Evolutionary conservation across 2,888 invertebrate species (phyloP).

Genomic region (Stegophylla sp.): DNA sequence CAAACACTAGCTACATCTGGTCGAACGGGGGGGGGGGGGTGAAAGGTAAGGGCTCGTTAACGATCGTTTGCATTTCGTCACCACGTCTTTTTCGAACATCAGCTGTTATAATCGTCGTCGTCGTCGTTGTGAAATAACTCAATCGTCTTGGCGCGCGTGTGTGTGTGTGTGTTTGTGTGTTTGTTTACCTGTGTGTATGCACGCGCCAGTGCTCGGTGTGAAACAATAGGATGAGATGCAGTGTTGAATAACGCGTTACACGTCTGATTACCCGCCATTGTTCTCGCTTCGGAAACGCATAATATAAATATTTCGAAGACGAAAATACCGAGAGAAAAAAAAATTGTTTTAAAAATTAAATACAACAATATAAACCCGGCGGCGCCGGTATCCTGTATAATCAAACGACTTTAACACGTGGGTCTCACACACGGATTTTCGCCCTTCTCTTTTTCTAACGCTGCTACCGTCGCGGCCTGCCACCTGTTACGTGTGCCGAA

Average conservation of each 20-base stretch:
- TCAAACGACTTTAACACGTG: constrained; percentile 1
- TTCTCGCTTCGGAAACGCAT: constrained; percentile 2
- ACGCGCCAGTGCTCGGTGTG: background rate
- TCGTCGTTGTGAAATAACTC: background rate
- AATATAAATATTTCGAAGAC: background rate
- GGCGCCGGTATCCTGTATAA: constrained; percentile 27
- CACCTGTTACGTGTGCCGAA: constrained; percentile 14
- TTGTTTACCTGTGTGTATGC: background rate
- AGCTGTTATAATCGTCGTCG: too few relatives aligned
- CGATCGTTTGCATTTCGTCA: constrained; percentile 34
- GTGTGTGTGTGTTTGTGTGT: background rate
- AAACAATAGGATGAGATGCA: constrained; percentile 23
- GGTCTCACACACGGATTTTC: constrained; percentile 16
- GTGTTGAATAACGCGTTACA: constrained; percentile 49
- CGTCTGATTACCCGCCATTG: constrained; percentile 37
- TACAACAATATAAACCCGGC: constrained; percentile 35
- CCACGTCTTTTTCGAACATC: constrained; percentile 13
- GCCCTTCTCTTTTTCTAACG: constrained; percentile 27
- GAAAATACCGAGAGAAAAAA: background rate
- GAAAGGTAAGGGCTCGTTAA: constrained; percentile 29
- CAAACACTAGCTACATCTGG: background rate
- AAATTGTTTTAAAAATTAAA: background rate
- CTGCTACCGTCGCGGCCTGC: background rate
- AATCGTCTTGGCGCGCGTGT: constrained; percentile 1
- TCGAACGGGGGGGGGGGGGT: too few relatives aligned